Evolutionary conservation across 2,888 invertebrate species (phyloP), one percentile per base, ranked within the genome.

Genomic region (Drosophila stalkeri): DNA sequence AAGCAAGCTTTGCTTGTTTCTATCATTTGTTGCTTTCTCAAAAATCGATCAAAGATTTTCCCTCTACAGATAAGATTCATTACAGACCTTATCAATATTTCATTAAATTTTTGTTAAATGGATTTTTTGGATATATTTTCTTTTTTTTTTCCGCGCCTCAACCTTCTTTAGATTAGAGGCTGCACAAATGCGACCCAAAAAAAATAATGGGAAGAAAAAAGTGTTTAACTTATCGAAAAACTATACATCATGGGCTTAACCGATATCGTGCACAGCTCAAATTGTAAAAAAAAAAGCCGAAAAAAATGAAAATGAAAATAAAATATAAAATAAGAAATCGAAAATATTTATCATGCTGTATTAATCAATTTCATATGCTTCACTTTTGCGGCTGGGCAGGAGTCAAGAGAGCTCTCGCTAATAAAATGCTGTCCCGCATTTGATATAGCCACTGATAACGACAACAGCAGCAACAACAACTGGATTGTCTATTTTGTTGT

Each of bases 311-410:
- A 46, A 46, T 46, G 11, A 49, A 65, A 65, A 74, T 70, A 43
- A 51, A 70, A 69, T 69, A 62, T 27, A 27, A 76, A 64, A 62
- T 65, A 51, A 62, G 64, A 54, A 60, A 67, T 64, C 56, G 63
- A 83, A 82, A 74, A 78, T 86, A 88, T 86, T 87, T 86, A 87
- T 87, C 86, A 88, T 77, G 81, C 75, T 72, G 84, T 75, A 88
- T 87, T 86, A 88, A 86, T 87, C 86, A 87, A 86, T 86, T 85
- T 85, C 72, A 84, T 84, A 84, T 86, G 85, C 77, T 52, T 68
- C 75, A 73, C 57, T 51, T 39, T 18, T 33, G 39, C 27, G 51
- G 18, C 51, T 35, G 55, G 20, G 37, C 35, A 54, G 52, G 52
- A 54, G 37, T 54, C 51, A 9, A 33, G 33, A 37, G 35, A 20